phyloP scores from a whole-genome alignment of 37 sponge, comb jelly and placozoan species.

The Ianthella basta region DNA sequence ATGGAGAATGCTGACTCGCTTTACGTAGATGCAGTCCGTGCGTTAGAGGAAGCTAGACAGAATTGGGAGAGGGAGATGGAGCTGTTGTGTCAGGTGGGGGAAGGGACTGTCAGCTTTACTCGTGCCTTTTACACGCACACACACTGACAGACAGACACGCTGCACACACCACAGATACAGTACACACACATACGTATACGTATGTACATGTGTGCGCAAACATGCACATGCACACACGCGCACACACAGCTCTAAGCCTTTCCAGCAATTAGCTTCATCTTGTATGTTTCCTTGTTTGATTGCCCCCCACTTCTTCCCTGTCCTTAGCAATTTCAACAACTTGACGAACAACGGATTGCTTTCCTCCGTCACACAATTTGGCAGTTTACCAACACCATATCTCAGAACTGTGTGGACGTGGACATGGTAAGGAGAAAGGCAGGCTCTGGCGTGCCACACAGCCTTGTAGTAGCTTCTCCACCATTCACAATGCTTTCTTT shows the following conservation, averaged over 20 bases:
- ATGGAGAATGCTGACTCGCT: slow-evolving; percentile 66
- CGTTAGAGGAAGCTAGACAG: slow-evolving; percentile 76
- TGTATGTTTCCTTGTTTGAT: too few relatives aligned
- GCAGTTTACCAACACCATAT: slow-evolving; percentile 69
- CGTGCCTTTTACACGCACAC: not conserved
- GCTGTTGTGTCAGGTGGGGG: slow-evolving; percentile 69
- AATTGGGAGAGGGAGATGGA: slow-evolving; percentile 95
- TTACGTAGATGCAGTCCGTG: slow-evolving; percentile 76
- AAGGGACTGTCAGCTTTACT: not conserved
- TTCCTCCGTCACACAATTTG: slow-evolving; percentile 85
- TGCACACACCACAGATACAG: too few relatives aligned
- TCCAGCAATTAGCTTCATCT: too few relatives aligned
- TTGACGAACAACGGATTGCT: slow-evolving; percentile 84
- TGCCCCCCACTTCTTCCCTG: too few relatives aligned
- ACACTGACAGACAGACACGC: too few relatives aligned
- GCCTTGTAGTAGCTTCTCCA: too few relatives aligned
- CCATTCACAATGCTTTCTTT: too few relatives aligned
- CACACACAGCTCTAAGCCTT: too few relatives aligned
- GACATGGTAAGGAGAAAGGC: slow-evolving; percentile 62
- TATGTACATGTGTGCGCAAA: too few relatives aligned
- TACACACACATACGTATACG: too few relatives aligned
- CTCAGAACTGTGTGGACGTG: slow-evolving; percentile 69
- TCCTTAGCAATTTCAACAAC: slow-evolving; percentile 78
- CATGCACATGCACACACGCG: too few relatives aligned
- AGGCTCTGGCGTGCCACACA: too few relatives aligned